These are phyloP conservation scores for Gisinianus flammeolus DNA, from an alignment of 2,888 invertebrate genomes.

Conservation along the genomic window DNA sequence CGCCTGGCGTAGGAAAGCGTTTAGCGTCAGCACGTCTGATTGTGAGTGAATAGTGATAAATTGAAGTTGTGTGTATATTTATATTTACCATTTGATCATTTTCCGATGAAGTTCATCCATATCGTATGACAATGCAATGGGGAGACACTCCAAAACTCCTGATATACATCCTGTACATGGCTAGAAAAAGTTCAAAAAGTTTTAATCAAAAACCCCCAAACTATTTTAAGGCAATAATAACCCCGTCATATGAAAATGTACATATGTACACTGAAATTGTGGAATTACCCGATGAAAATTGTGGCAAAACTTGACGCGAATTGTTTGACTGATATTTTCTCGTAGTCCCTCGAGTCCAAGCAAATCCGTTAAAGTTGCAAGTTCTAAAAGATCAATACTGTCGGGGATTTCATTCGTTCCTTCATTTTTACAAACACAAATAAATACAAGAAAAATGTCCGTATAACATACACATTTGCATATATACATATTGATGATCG, in stretches of 20 bases:
- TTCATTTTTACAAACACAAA: no score
- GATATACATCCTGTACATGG: conserved; percentile 88
- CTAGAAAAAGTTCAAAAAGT: conserved; percentile 63
- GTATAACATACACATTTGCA: no score
- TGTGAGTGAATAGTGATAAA: no score
- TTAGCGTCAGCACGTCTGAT: no score
- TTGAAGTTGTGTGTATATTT: no score
- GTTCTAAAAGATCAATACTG: conserved; percentile 81
- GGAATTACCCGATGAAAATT: conserved; percentile 81
- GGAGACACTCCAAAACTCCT: conserved; percentile 85
- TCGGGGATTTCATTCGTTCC: conserved; percentile 87
- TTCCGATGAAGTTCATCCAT: conserved; percentile 85
- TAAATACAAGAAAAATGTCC: no score
- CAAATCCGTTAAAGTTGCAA: conserved; percentile 88
- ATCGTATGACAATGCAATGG: conserved; percentile 82
- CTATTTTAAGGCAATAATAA: background rate
- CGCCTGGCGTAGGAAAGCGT: no score
- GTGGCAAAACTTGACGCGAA: conserved; percentile 89
- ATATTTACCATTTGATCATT: conserved; percentile 86
- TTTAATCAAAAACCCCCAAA: background rate
- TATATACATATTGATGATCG: no score
- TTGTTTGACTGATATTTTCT: conserved; percentile 85
- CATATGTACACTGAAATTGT: background rate
- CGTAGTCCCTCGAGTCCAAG: conserved; percentile 88
- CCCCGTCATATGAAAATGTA: background rate